phyloP scores from a whole-genome alignment of 2,797 vertebrate genomes.

The Sternotherus odoratus region DNA sequence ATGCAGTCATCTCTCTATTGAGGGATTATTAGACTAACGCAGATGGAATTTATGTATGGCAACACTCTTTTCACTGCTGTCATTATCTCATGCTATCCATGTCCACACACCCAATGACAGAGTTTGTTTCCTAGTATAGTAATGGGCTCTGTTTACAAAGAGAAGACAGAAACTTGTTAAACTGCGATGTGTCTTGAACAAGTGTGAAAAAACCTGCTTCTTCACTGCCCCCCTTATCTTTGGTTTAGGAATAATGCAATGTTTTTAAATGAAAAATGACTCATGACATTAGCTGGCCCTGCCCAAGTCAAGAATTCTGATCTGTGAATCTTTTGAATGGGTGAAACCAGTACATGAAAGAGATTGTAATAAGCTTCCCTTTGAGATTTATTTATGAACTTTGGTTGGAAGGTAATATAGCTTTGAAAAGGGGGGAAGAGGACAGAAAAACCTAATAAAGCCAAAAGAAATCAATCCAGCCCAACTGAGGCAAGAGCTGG shows the following conservation, averaged over 20 bases:
- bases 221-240: neutral
- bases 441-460: neutral
- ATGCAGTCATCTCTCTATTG: neutral
- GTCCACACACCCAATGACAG: neutral
- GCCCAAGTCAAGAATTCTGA: neutral
- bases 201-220: neutral
- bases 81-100: neutral
- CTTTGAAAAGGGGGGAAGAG: slow-evolving; percentile 3
- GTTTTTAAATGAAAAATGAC: neutral
- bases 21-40: neutral
- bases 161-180: neutral
- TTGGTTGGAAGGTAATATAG: neutral
- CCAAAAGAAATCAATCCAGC: slow-evolving; percentile 40
- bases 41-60: slow-evolving; percentile 15
- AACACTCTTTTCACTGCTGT: neutral
- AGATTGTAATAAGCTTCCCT: neutral
- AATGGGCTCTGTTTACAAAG: neutral
- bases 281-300: neutral
- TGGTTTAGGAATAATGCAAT: neutral
- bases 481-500: slow-evolving; percentile 17
- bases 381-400: neutral
- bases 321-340: neutral
- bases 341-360: slow-evolving; percentile 17
- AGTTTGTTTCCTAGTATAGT: slow-evolving; percentile 7
- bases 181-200: neutral